A percentile compares a stretch with the other conserved stretches of the same genome.
phyloP scores from a whole-genome alignment of 2,113 vertebrate species.

The Varanus komodoensis region DNA sequence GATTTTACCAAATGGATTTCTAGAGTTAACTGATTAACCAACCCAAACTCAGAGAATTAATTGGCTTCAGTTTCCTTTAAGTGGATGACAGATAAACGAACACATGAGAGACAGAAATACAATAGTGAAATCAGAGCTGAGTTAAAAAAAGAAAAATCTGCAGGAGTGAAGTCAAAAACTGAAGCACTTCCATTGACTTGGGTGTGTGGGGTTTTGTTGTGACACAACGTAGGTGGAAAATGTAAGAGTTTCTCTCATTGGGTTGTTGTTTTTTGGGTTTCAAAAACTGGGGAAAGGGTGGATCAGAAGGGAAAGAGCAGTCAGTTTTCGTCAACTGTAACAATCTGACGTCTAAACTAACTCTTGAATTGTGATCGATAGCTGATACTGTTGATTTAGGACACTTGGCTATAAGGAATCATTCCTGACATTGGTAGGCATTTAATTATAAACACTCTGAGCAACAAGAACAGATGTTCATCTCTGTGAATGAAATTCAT shows the following conservation, averaged over 20 bases:
- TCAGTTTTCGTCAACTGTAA: neutral
- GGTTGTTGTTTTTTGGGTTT: neutral
- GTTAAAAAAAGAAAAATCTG: constrained; percentile 63
- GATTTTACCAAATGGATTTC: neutral
- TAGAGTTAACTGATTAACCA: neutral
- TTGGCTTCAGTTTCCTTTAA: neutral
- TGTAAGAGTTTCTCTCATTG: neutral
- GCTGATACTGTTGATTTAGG: neutral
- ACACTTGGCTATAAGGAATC: neutral
- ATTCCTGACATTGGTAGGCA: fast-evolving
- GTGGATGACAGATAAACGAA: constrained; percentile 14
- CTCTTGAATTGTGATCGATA: neutral
- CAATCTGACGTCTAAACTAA: fast-evolving
- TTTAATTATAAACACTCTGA: neutral
- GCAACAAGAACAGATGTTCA: constrained; percentile 16
- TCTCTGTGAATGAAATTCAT: constrained; percentile 40
- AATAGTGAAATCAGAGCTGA: constrained; percentile 50
- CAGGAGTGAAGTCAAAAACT: neutral
- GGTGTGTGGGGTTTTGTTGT: neutral
- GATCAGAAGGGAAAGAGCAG: neutral
- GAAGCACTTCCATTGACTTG: constrained; percentile 28
- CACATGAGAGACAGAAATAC: constrained; percentile 16
- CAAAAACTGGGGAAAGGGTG: neutral
- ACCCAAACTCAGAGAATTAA: neutral
- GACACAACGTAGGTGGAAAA: neutral